Conservation (phyloP, 2,113 vertebrate genomes). For the Anas platyrhynchos region DNA sequence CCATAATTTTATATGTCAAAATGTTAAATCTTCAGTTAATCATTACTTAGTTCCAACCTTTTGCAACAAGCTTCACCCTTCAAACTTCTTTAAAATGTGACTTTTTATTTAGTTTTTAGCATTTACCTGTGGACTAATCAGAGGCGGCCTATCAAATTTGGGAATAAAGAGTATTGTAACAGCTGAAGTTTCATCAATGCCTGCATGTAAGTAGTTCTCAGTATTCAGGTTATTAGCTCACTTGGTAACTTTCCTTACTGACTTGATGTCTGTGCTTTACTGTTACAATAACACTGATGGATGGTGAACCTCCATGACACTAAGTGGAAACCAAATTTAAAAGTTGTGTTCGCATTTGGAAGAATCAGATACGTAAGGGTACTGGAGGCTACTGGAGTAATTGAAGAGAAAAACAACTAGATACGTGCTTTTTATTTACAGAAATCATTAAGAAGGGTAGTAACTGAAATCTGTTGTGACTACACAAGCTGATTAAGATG, state of each 20-base stretch:
- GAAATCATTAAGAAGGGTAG: neutral
- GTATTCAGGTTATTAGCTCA: neutral
- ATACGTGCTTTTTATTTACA: neutral
- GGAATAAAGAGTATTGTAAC: conserved; percentile 97
- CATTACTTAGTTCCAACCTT: neutral
- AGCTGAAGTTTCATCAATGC: conserved; percentile 95
- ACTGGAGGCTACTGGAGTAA: neutral
- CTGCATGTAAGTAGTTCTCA: conserved; percentile 84
- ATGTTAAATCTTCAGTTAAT: neutral
- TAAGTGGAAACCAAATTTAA: neutral
- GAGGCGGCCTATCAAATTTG: conserved; percentile 90
- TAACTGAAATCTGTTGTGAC: neutral
- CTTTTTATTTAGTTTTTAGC: conserved; percentile 88
- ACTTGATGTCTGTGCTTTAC: neutral
- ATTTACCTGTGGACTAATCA: conserved; percentile 93
- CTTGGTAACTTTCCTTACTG: neutral
- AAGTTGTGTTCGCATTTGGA: neutral
- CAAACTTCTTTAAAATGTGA: neutral
- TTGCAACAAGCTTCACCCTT: neutral
- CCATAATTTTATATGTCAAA: neutral
- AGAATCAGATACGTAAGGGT: neutral
- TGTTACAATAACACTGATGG: neutral
- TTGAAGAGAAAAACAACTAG: neutral
- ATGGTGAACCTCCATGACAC: neutral
- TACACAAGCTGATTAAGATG: neutral